Evolutionary conservation across 1,140 invertebrate species (phyloP), one percentile per base, ranked within the genome.

Genomic region (Holotrichia oblita): DNA sequence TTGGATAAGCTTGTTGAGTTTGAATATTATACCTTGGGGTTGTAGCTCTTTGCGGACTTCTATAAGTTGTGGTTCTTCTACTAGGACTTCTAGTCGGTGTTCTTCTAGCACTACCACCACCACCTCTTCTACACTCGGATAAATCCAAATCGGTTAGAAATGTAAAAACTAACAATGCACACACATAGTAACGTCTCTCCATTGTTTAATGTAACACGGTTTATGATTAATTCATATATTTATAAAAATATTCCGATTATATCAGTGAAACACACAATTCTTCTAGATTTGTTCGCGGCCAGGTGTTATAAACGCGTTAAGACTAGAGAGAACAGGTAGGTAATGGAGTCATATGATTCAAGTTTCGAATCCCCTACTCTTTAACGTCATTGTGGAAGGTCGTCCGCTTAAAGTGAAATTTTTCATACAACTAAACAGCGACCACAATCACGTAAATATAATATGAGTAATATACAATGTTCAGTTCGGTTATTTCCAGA

Each of bases 51-150:
- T 48, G 22, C n/a, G 41, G 4, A 40, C 40, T 74, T 40, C 40
- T 22, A 41, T 40, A 74, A 6, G 73, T 41, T 0, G 75, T 76
- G 9, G 75, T 44, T 24, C 41, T 76, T 55, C 40, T 42, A 44
- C 22, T 76, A 8, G 75, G 75, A 12, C 75, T 27, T 17, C 41
- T n/a, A 12, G 75, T 76, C 17, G 75, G 22, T 34, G 40, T n/a
- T 27, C 44, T 76, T 27, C 75, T 76, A 8, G 75, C 41, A 40
- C 41, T 48, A 40, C 75, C 20, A 7, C 74, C 74, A 20, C 44
- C 44, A 48, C 75, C 44, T 2, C 44, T 48, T 34, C 41, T 55
- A 55, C 44, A 76, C 40, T 55, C 75, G 8, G 20, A 14, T 40
- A 74, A 41, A 74, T 40, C 14, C 17, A 74, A 44, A 34, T 40